phyloP scores from a whole-genome alignment of 2,113 vertebrate genomes.

The Polypterus bichir region DNA sequence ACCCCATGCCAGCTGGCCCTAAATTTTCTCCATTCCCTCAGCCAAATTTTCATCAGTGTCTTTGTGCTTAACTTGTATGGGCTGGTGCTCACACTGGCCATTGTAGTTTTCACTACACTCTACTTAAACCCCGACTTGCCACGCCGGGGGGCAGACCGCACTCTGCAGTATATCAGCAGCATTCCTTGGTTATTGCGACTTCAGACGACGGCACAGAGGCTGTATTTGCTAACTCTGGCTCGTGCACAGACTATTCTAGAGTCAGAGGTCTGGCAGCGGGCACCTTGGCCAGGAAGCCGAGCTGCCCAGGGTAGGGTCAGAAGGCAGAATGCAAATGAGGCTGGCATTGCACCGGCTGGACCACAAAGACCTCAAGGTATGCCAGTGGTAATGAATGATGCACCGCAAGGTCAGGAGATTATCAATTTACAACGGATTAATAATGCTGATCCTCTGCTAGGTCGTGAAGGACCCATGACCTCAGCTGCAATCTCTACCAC shows the following conservation, averaged over 20 bases:
- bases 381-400: neutral
- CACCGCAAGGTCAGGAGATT: neutral
- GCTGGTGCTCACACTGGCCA: constrained; percentile 48
- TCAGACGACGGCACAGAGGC: constrained; percentile 25
- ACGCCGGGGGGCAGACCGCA: constrained; percentile 23
- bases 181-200: constrained; percentile 46
- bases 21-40: constrained; percentile 54
- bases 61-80: constrained; percentile 72
- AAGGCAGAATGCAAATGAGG: neutral
- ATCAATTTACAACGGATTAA: neutral
- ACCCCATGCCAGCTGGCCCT: constrained; percentile 66
- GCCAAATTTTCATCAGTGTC: constrained; percentile 55
- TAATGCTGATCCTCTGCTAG: neutral
- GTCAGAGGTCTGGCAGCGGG: constrained; percentile 54
- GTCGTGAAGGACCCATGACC: neutral
- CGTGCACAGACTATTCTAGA: constrained; percentile 34
- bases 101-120: constrained; percentile 40
- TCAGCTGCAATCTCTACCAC: constrained; percentile 24
- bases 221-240: constrained; percentile 37
- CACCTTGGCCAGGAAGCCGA: constrained; percentile 25
- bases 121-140: constrained; percentile 58
- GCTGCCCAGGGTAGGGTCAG: constrained; percentile 18
- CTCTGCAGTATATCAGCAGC: constrained; percentile 34
- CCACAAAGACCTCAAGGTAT: constrained; percentile 12
- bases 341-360: accelerated